Percentiles rank a stretch among this genome's conserved stretches.
Conservation (phyloP, 2,797 vertebrate genomes). For the Arnoldichthys spilopterus region DNA sequence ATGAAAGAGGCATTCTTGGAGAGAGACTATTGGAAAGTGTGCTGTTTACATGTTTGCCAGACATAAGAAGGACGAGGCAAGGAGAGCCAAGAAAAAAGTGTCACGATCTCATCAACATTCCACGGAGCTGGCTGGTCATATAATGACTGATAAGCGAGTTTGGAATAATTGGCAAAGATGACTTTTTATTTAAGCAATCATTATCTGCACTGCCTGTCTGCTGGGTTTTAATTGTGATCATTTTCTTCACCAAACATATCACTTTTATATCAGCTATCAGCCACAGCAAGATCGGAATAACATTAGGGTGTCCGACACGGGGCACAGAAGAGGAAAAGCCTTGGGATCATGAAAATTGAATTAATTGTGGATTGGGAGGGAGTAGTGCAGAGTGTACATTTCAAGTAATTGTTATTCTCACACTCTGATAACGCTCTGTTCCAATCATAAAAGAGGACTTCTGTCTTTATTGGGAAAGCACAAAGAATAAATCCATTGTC, state of each 20-base stretch:
- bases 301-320: constrained; percentile 58
- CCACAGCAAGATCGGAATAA: constrained; percentile 68
- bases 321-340: constrained; percentile 52
- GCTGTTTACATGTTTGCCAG: constrained; percentile 72
- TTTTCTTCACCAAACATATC: constrained; percentile 56
- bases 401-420: constrained; percentile 25
- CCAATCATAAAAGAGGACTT: not conserved
- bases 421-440: not conserved
- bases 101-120: constrained; percentile 73
- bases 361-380: constrained; percentile 43
- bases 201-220: constrained; percentile 64
- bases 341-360: constrained; percentile 55
- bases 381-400: constrained; percentile 4
- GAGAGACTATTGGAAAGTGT: constrained; percentile 47
- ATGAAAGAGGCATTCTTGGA: constrained; percentile 19
- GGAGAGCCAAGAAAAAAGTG: constrained; percentile 63
- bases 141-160: constrained; percentile 71
- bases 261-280: constrained; percentile 59
- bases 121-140: constrained; percentile 60
- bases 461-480: constrained; percentile 2
- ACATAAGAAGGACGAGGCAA: constrained; percentile 67
- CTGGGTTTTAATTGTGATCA: constrained; percentile 66
- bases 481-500: not conserved
- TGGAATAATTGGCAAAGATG: constrained; percentile 74
- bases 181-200: constrained; percentile 70